phyloP scores from a whole-genome alignment of 2,113 vertebrate genomes.

The Alaudala cheleensis region DNA sequence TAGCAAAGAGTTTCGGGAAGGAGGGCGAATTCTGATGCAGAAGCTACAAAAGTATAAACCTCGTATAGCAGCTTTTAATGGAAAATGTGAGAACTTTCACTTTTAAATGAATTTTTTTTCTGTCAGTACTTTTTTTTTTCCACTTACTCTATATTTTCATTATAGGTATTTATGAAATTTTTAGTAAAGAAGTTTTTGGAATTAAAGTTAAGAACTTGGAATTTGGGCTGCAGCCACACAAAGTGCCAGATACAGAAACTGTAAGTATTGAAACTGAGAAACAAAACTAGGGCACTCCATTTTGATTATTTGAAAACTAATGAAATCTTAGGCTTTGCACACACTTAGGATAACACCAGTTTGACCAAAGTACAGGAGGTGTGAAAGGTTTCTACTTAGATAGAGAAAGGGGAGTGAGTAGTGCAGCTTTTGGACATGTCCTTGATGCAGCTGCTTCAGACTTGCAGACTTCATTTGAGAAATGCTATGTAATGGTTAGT shows the following conservation, averaged over 20 bases:
- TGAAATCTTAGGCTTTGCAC: background rate
- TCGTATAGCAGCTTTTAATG: conserved; percentile 97
- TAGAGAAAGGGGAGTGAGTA: background rate
- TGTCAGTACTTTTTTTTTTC: background rate
- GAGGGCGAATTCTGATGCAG: conserved; percentile 93
- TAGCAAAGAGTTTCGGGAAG: conserved; percentile 98
- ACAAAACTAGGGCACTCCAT: background rate
- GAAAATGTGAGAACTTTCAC: conserved; percentile 89
- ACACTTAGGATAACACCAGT: fast-evolving
- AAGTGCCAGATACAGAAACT: conserved; percentile 93
- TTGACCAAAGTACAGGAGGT: background rate
- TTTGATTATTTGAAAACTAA: background rate
- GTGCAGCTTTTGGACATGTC: background rate
- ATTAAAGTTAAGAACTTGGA: conserved; percentile 95
- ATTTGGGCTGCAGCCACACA: conserved; percentile 96
- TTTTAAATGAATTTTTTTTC: background rate
- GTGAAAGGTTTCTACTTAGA: background rate
- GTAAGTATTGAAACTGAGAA: conserved; percentile 72
- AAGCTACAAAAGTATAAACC: conserved; percentile 94
- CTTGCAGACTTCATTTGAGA: background rate
- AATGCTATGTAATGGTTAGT: background rate
- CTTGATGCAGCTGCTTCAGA: background rate
- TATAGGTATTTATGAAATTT: conserved; percentile 98
- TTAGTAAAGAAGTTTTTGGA: conserved; percentile 97
- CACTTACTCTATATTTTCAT: conserved; percentile 37